phyloP scores from a whole-genome alignment of 2,797 vertebrate genomes.

The Phoxinus dragarum region DNA sequence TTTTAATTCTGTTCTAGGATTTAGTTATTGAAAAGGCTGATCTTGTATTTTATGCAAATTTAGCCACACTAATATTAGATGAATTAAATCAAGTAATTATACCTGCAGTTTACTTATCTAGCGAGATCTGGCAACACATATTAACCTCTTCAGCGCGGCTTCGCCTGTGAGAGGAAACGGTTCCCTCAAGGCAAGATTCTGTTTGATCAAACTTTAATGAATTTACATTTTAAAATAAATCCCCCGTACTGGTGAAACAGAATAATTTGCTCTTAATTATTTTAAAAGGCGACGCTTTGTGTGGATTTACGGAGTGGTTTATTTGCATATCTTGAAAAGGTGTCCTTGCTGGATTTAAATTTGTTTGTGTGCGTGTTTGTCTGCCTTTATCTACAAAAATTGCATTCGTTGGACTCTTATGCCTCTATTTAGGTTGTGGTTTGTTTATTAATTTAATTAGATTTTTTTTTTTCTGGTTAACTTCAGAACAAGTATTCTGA shows the following conservation, averaged over 20 bases:
- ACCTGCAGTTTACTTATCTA: too few species aligned
- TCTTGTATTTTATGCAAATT: not conserved
- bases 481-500: not conserved
- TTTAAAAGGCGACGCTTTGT: constrained; percentile 15
- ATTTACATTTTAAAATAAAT: constrained; percentile 33
- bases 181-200: constrained; percentile 24
- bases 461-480: not conserved
- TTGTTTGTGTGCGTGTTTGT: not conserved
- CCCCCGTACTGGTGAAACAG: not conserved
- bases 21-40: not conserved
- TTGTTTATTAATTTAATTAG: not conserved
- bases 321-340: constrained; percentile 6
- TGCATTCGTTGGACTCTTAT: not conserved
- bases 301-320: not conserved
- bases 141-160: constrained; percentile 66
- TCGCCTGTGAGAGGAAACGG: not conserved
- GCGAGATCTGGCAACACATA: constrained; percentile 29
- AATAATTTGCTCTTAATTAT: constrained; percentile 40
- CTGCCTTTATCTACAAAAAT: constrained; percentile 6
- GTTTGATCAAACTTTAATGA: constrained; percentile 46
- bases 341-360: not conserved
- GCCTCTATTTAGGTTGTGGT: not conserved
- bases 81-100: not conserved
- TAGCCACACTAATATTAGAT: not conserved
- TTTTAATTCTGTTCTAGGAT: not conserved